phyloP scores from a whole-genome alignment of 2,797 vertebrate genomes.

The Psittacula echo region DNA sequence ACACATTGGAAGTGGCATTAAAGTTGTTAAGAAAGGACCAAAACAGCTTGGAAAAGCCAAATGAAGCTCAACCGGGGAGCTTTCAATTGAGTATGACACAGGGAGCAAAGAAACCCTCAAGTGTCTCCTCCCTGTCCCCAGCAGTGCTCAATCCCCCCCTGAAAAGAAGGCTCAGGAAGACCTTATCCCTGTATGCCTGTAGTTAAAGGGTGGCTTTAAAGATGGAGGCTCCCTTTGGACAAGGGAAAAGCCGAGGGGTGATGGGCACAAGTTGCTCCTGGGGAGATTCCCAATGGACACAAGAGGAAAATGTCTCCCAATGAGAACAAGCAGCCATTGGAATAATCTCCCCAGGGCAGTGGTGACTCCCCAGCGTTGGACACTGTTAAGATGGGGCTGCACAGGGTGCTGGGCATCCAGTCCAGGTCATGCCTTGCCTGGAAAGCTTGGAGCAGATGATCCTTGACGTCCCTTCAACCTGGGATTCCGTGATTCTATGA shows the following conservation, averaged over 20 bases:
- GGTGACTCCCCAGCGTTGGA: no score
- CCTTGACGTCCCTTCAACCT: not conserved
- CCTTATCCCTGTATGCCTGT: not conserved
- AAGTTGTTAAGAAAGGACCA: not conserved
- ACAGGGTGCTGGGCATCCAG: not conserved
- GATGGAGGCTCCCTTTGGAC: not conserved
- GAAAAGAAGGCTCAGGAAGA: not conserved
- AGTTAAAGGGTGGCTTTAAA: not conserved
- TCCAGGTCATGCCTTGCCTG: not conserved
- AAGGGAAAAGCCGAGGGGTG: not conserved
- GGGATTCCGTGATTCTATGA: no score
- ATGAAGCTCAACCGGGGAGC: not conserved
- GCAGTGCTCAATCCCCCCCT: fast-evolving
- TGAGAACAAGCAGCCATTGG: no score
- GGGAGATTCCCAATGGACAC: not conserved
- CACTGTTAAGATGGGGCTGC: no score
- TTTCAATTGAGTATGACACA: no score
- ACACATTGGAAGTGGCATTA: not conserved
- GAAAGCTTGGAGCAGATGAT: not conserved
- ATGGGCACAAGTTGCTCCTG: not conserved
- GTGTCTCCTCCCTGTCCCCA: not conserved
- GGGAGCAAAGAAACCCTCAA: not conserved
- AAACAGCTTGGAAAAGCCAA: not conserved
- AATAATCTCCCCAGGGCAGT: no score
- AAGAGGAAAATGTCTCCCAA: not conserved